Percentiles rank a stretch among this genome's conserved stretches.
Evolutionary conservation across 2,888 invertebrate genomes (phyloP).

Genomic region (Iselma pallidipennis): DNA sequence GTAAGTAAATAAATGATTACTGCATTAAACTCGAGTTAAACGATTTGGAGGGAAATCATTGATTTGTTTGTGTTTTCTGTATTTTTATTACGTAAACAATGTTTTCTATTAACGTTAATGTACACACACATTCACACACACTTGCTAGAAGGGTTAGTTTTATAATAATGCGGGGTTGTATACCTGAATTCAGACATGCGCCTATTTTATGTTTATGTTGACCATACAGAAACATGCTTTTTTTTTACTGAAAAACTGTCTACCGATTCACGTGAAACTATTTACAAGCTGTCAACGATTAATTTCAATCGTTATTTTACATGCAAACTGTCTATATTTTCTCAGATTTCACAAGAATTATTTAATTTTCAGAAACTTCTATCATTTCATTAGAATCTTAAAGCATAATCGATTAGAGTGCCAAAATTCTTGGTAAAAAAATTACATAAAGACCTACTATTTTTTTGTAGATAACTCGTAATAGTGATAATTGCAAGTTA

Average conservation of each 20-base stretch:
- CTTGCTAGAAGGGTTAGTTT: constrained; percentile 30
- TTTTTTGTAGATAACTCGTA: too few relatives aligned
- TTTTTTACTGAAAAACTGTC: not conserved
- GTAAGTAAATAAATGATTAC: too few relatives aligned
- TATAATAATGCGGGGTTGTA: constrained; percentile 30
- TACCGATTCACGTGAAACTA: not conserved
- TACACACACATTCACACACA: constrained; percentile 18
- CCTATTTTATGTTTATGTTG: constrained; percentile 33
- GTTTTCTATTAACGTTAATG: constrained; percentile 12
- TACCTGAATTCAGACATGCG: constrained; percentile 31
- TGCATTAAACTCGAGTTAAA: too few relatives aligned
- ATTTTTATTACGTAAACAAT: not conserved
- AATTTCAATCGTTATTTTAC: not conserved
- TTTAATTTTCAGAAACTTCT: too few relatives aligned
- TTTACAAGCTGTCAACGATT: not conserved
- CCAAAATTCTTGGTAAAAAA: too few relatives aligned
- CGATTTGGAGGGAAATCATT: too few relatives aligned
- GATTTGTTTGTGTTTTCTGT: too few relatives aligned
- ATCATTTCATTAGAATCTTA: too few relatives aligned
- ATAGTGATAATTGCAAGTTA: too few relatives aligned
- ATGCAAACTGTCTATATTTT: not conserved
- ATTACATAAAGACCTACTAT: not conserved
- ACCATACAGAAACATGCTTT: not conserved
- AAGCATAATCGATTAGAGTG: too few relatives aligned
- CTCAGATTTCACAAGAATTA: not conserved